Base-by-base conservation (phyloP, 2,888 invertebrate species). In the Idaea dimidiata region DNA sequence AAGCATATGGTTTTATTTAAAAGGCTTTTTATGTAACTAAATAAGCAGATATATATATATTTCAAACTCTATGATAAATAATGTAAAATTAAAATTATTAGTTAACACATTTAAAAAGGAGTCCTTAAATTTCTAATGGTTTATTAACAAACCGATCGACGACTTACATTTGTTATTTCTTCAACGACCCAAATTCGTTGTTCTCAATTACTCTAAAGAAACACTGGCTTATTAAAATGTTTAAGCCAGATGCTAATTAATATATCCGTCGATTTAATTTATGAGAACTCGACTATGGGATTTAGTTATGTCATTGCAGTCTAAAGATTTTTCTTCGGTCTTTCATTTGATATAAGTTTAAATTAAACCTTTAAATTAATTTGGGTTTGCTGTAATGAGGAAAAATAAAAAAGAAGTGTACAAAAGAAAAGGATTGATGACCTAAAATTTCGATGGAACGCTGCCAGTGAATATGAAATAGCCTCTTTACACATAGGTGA, bases 191-290 rank as follows among this genome's bases (percentile, higher is more conserved):
- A 8, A 43, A 43, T 43, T 43, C 7, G 14, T 43, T 43, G 43
- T 14, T 43, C 7, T 10, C 43, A 43, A 43, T 43, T 43, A 14
- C 43, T 43, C 10, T 43, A 43, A 43, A 43, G 43, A 43, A 43
- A 43, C 43, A 56, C 18, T 56, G 56, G 18, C 56, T 17, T 56
- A 10, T 56, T 18, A 56, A 56, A 56, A 56, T 18, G 18, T 56
- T 56, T 17, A 18, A 7, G 56, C 17, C 18, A 56, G 17, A 62
- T 62, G 58, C 62, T 69, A 70, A 71, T 71, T 68, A 72, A 72
- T 69, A 62, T 68, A 69, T 69, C 68, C 67, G 65, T 65, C 57
- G 64, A 63, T 60, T 62, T 66, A 66, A 66, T 71, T 72, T 73
- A 73, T 68, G 65, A 59, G 54, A 65, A 63, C 67, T 61, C 53